Base-by-base conservation (phyloP, 2,888 invertebrate genomes). In the Ceratothoa steindachneri region DNA sequence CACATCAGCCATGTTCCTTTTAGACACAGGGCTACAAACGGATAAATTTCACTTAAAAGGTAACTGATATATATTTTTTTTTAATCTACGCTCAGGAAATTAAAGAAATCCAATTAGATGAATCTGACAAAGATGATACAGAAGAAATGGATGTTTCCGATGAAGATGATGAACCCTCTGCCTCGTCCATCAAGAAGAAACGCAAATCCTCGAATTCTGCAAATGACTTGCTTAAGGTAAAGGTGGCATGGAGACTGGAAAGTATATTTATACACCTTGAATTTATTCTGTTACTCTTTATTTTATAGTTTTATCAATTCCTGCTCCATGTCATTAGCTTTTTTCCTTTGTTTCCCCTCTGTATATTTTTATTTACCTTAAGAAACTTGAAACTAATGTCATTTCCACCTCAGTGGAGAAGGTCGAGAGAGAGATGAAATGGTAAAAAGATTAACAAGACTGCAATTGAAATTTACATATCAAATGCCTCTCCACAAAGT, bases 111-210 rank as follows among this genome's bases (percentile, higher is more conserved):
- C 89, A 90, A 82, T 83, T 90, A 82, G 89, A 89, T 81, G 89
- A 90, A 82, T 82, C 89, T 41, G 87, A 86, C 81, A 89, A 89
- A 74, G 86, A 87, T 81, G 90, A 90, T 53, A 92, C 92, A 82
- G 92, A 91, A 81, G 93, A 93, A 85, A 93, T 93, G 93, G 93
- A 93, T 81, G 89, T 93, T 81, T 93, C 93, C 0, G 93, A 93
- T 83, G 89, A 89, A 55, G 92, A 92, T 30, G 84, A 72, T 51
- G 60, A 60, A 60, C 30, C 29, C 9, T 72, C 73, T 1, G 72
- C 73, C 3, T 67, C 68, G 55, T 75, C 72, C 12, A 9, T 19
- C 27, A 15, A n/a, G 67, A 77, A 76, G 75, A 69, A 52, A 67
- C 30, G 70, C 12, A 73, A 75, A 67, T 60, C 24, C 19, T 55